These are phyloP conservation scores for Rhynchotus rufescens DNA, from an alignment of 2,797 vertebrate genomes.

Conservation along the genomic window DNA sequence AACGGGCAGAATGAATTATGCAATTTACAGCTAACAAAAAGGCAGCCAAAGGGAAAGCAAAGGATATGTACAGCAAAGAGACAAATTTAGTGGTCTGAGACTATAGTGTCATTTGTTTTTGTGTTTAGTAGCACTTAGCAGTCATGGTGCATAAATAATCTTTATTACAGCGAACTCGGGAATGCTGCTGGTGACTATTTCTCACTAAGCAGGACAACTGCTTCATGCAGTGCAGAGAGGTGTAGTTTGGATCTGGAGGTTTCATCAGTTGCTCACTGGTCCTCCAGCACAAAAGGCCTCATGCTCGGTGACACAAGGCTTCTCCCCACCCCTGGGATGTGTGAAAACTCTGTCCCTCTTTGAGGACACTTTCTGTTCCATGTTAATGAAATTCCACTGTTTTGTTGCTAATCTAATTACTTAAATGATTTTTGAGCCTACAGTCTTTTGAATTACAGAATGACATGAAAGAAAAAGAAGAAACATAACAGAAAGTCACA, in stretches of 20 bases:
- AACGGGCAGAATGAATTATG: conserved; percentile 56
- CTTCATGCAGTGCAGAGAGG: background rate
- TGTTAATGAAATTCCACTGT: conserved; percentile 12
- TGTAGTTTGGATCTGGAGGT: background rate
- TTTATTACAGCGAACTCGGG: conserved; percentile 28
- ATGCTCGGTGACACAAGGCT: background rate
- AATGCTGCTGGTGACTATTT: background rate
- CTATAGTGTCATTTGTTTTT: conserved; percentile 58
- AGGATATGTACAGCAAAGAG: conserved; percentile 14
- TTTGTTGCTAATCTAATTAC: conserved; percentile 2
- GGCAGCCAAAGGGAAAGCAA: conserved; percentile 71
- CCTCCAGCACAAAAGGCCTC: rapidly evolving
- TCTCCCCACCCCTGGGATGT: rapidly evolving
- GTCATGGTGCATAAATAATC: conserved; percentile 58
- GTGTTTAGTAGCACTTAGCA: conserved; percentile 67
- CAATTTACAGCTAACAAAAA: conserved; percentile 66
- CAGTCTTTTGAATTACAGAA: background rate
- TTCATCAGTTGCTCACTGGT: rapidly evolving
- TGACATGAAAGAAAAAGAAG: background rate
- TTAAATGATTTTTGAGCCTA: conserved; percentile 14
- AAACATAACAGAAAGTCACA: background rate
- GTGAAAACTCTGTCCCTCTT: rapidly evolving
- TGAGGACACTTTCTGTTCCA: background rate
- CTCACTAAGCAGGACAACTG: background rate
- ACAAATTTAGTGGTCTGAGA: conserved; percentile 67